Base-by-base conservation (phyloP, 2,113 vertebrate species). In the Manacus vitellinus region DNA sequence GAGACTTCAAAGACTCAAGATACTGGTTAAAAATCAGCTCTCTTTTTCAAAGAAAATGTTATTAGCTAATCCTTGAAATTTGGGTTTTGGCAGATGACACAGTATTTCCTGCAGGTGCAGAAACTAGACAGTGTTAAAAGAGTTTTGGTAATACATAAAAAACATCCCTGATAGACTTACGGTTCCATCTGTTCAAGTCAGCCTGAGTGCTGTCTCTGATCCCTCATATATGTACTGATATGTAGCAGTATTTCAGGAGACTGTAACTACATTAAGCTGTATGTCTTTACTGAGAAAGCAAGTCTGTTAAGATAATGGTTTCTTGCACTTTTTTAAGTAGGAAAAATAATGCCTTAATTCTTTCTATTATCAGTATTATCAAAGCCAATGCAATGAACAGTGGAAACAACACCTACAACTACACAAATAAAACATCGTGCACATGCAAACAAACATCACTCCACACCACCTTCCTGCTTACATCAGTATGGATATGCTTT, bases 11-110 rank as follows among this genome's bases (percentile, higher is more conserved):
- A 97, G 96, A n/a, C 91, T 89, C 37, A 79, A 0, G 1, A 80
- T 94, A 37, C 86, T 91, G 96, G 95, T 94, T 97, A 94, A 94
- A 91, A 95, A 96, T 95, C 91, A 92, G 70, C 92, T 89, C 91
- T 82, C 80, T 87, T 95, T 96, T 95, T 97, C 96, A 96, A 96
- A 95, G 88, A 91, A 94, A 94, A 91, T 82, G 51, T 95, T 96
- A 89, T 97, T 96, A 96, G 91, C 94, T 97, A 97, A 97, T 96
- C 95, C 92, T 96, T 96, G 91, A 96, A 95, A 96, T 94, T 92
- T 94, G 80, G n/a, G 25, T 15, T 96, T 92, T 97, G 96, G 96
- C 95, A 94, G 95, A 95, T 94, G 94, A 94, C 88, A 92, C n/a
- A 89, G 58, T 91, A 72, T 89, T 96, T 97, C 94, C 96, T 96